Evolutionary conservation across 1,140 invertebrate species (phyloP), one percentile per base, ranked within the genome.

Genomic region (Microplitis mediator): DNA sequence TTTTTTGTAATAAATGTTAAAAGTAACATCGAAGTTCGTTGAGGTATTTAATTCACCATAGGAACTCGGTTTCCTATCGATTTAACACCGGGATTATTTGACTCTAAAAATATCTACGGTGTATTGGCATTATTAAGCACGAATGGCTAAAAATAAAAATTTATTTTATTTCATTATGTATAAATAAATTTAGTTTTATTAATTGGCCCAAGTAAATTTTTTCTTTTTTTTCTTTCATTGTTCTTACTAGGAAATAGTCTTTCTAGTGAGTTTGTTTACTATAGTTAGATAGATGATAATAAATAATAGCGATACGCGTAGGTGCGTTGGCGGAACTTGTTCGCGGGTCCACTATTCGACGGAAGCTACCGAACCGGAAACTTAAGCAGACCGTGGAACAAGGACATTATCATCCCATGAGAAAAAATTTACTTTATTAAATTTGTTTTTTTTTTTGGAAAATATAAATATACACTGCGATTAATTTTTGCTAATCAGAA

Each of bases 351-450:
- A 71, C 62, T 23, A 62, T 45, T 63, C 14, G n/a, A 11, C 31
- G 58, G 74, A 78, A 66, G 71, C 77, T 84, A 85, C 79, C 80
- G 81, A 74, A 69, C 80, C 80, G 85, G 85, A 86, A 86, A 79
- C 68, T 77, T 80, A 84, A 85, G 77, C 83, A 79, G 76, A 85
- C 82, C 85, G 83, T 87, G 82, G 80, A 86, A 85, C 78, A 80
- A 79, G 84, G 82, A 81, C 81, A 78, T 76, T 77, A 75, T 80
- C 69, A 79, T 75, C 61, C 62, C 14, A 54, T 16, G 16, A 54
- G 13, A 16, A 45, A 45, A 45, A 45, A 6, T 45, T 45, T 6
- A 45, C 39, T 45, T 45, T 45, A 11, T 45, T 6, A 45, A 45
- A 6, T 13, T 61, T 16, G 3, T 56, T 6, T 14, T 32, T 23